phyloP scores from a whole-genome alignment of 2,888 invertebrate species.

The Drosophila borealis region DNA sequence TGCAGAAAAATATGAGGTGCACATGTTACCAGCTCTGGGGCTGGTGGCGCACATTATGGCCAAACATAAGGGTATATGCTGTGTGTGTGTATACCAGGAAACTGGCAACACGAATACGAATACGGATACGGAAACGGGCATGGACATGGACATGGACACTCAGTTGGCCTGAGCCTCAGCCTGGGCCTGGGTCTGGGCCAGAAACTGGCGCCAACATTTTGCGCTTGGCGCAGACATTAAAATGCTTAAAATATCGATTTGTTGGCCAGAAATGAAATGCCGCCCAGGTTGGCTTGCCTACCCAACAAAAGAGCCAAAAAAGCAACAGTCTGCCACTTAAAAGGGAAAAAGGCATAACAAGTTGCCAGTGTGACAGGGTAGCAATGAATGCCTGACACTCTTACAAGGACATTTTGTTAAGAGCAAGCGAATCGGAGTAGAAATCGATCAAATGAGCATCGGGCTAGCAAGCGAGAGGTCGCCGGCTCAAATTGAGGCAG shows the following conservation, averaged over 20 bases:
- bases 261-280: constrained; percentile 65
- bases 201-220: constrained; percentile 74
- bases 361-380: background rate
- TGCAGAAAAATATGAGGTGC: constrained; percentile 76
- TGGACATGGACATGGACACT: constrained; percentile 52
- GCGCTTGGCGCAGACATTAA: constrained; percentile 79
- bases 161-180: constrained; percentile 19
- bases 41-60: constrained; percentile 40
- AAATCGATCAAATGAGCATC: background rate
- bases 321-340: constrained; percentile 79
- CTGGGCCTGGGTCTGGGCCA: constrained; percentile 4
- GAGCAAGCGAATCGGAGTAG: background rate
- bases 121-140: constrained; percentile 51
- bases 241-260: constrained; percentile 79
- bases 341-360: constrained; percentile 53
- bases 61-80: constrained; percentile 22
- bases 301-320: constrained; percentile 57
- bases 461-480: background rate
- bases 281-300: constrained; percentile 25
- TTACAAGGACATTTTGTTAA: background rate
- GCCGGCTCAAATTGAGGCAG: no score
- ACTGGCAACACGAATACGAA: constrained; percentile 40
- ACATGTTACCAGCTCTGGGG: constrained; percentile 58
- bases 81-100: constrained; percentile 13
- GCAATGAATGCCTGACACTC: constrained; percentile 13